Base-by-base conservation (phyloP, 2,888 invertebrate species). In the Metopia argyrocephala region DNA sequence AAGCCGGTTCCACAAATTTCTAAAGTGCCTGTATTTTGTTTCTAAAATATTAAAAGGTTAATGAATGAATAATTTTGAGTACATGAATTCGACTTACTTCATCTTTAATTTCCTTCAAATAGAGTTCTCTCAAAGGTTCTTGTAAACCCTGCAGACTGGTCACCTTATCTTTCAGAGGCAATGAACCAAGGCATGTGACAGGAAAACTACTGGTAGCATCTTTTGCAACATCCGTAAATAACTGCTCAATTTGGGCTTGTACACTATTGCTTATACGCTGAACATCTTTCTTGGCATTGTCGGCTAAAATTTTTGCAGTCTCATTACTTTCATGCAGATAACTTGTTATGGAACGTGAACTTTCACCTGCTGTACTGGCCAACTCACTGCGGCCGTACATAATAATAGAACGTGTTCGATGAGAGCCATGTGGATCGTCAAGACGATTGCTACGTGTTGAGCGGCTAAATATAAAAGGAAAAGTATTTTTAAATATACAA, bases 101-200 rank as follows among this genome's bases (percentile, higher is more conserved):
- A 76, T 87, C 88, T 50, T 86, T 86, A 31, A 88, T 85, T 75
- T 89, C 90, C 12, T 85, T 86, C 57, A 91, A 91, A 89, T 96
- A 96, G 31, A 96, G 91, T 84, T 95, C 93, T 87, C 93, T 93
- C 6, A 97, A 91, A 0, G 97, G 97, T 69, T 93, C 93, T 89
- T 97, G 97, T 28, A 97, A 92, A 12, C 96, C 96, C 23, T 95
- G 93, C 20, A 97, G 92, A 84, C 96, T 96, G 0, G 96, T 96
- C 76, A 96, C 95, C 87, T 95, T 95, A 74, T 94, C 94, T 28
- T 93, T 93, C 0, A 97, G 91, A 0, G 95, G 94, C 20, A 96
- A 93, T 1, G 95, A 95, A 9, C 97, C 97, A 82, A 97, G 91
- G 86, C 96, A 97, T 86, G 95, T 95, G 1, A 97, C 96, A 83